Conservation (phyloP, 2,797 vertebrate genomes). For the Melanotaenia pygmaea region DNA sequence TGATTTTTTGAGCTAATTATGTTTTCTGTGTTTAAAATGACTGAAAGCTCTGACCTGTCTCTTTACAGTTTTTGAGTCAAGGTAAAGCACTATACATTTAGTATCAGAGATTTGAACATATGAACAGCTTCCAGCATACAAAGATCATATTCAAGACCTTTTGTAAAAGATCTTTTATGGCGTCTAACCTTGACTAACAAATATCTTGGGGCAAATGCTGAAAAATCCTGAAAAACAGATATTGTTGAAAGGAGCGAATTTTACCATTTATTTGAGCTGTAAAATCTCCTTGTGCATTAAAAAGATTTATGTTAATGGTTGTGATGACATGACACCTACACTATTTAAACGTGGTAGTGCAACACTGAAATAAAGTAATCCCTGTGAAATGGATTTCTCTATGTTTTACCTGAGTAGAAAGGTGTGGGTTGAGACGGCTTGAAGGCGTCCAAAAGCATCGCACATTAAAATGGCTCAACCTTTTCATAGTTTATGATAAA, state of each 20-base stretch:
- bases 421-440: conserved; percentile 52
- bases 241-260: conserved; percentile 43
- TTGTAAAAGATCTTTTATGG: conserved; percentile 27
- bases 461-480: conserved; percentile 47
- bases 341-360: conserved; percentile 26
- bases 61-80: conserved; percentile 39
- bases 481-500: conserved; percentile 42
- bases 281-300: conserved; percentile 49
- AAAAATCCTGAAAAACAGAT: conserved; percentile 32
- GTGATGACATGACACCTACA: conserved; percentile 47
- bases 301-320: conserved; percentile 45
- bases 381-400: conserved; percentile 28
- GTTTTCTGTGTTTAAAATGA: conserved; percentile 38
- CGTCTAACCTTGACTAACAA: conserved; percentile 60
- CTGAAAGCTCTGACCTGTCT: conserved; percentile 11
- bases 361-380: conserved; percentile 59
- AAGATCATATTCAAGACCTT: conserved; percentile 13
- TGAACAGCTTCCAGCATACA: conserved; percentile 29
- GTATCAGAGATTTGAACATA: conserved; percentile 21
- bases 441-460: conserved; percentile 41
- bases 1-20: conserved; percentile 45
- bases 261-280: conserved; percentile 45
- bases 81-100: conserved; percentile 47
- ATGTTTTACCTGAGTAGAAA: conserved; percentile 45
- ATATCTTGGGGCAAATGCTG: conserved; percentile 44